phyloP scores from a whole-genome alignment of 2,888 invertebrate genomes.

The Leptinotarsa peninsularis region DNA sequence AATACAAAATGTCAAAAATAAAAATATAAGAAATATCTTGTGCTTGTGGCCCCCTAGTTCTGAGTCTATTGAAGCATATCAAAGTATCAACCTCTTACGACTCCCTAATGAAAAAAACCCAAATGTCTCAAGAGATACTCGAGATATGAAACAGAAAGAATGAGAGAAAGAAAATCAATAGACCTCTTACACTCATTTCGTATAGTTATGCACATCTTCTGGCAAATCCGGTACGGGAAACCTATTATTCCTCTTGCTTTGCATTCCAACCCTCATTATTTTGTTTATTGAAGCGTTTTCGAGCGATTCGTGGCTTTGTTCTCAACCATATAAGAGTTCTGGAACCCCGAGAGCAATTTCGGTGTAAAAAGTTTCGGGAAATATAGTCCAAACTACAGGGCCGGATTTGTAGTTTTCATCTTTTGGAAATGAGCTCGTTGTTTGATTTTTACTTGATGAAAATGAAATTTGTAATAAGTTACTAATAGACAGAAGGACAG shows the following conservation, averaged over 20 bases:
- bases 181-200: constrained; percentile 28
- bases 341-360: constrained; percentile 21
- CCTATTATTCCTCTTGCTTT: constrained; percentile 31
- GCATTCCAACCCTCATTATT: constrained; percentile 42
- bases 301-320: constrained; percentile 32
- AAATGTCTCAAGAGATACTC: constrained; percentile 28
- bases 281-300: constrained; percentile 43
- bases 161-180: constrained; percentile 34
- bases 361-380: constrained; percentile 19
- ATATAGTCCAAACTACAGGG: neutral
- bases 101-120: neutral
- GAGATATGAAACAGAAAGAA: constrained; percentile 23
- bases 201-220: constrained; percentile 38
- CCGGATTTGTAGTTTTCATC: neutral
- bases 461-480: neutral
- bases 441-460: neutral
- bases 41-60: neutral
- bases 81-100: neutral
- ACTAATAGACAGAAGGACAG: too few species aligned
- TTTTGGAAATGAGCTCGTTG: neutral
- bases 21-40: neutral
- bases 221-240: constrained; percentile 36
- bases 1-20: too few species aligned
- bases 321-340: constrained; percentile 30
- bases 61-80: constrained; percentile 2